Conservation (phyloP, 2,113 vertebrate species). For the Pseudorasbora parva region DNA sequence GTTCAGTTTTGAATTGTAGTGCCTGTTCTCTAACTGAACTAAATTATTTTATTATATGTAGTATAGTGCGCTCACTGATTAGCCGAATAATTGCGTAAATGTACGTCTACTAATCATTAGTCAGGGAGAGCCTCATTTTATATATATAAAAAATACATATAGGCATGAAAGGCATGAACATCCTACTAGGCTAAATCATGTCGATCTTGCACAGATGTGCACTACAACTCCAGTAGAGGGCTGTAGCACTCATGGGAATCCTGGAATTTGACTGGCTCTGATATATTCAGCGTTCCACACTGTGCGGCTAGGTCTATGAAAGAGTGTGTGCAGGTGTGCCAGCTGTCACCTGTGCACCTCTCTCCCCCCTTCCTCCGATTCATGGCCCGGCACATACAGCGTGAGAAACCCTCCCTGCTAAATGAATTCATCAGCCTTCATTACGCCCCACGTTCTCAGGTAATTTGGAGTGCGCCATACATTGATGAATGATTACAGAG, state of each 20-base stretch:
- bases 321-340: constrained; percentile 47
- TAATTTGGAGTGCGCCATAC: constrained; percentile 51
- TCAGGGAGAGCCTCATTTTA: no score
- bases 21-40: no score
- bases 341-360: constrained; percentile 50
- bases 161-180: not conserved
- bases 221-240: constrained; percentile 48
- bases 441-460: constrained; percentile 48
- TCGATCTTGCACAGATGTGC: constrained; percentile 11
- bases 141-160: no score
- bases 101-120: no score
- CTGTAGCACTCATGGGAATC: constrained; percentile 3
- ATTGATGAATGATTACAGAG: constrained; percentile 61
- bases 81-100: no score
- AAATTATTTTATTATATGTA: no score
- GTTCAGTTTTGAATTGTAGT: no score
- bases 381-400: not conserved
- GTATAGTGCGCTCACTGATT: no score
- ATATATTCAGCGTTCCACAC: not conserved
- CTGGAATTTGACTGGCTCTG: not conserved
- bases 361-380: not conserved
- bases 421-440: constrained; percentile 63
- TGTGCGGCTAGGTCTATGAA: constrained; percentile 1
- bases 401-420: constrained; percentile 28
- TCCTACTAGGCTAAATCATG: not conserved